phyloP scores from a whole-genome alignment of 2,888 invertebrate species.

The Cheilosia urbana region DNA sequence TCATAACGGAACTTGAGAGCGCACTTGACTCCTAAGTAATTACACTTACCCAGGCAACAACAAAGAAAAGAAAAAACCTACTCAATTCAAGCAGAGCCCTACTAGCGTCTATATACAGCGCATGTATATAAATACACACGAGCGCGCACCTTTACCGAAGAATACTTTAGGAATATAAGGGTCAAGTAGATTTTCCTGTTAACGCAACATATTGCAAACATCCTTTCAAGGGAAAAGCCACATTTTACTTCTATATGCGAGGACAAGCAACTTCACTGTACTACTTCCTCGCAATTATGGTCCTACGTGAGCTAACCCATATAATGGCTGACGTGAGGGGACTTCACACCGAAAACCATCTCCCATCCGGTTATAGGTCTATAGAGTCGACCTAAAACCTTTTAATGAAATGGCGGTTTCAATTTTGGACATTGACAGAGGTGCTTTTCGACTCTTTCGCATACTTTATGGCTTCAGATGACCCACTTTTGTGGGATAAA shows the following conservation, averaged over 20 bases:
- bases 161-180: background rate
- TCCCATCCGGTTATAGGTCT: background rate
- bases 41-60: too few relatives aligned
- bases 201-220: background rate
- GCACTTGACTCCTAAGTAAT: too few relatives aligned
- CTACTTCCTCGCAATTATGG: background rate
- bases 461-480: background rate
- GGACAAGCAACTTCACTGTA: background rate
- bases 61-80: background rate
- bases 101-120: background rate
- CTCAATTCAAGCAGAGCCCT: background rate
- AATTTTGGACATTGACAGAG: background rate
- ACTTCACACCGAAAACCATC: background rate
- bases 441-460: background rate
- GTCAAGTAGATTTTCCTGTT: conserved; percentile 4
- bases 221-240: background rate
- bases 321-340: background rate
- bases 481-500: background rate
- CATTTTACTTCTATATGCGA: background rate
- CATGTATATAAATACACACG: background rate
- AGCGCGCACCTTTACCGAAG: background rate
- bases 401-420: background rate
- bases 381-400: background rate
- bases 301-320: background rate
- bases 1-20: too few relatives aligned